Conservation (phyloP, 2,797 vertebrate genomes). For the Eutrigla gurnardus region DNA sequence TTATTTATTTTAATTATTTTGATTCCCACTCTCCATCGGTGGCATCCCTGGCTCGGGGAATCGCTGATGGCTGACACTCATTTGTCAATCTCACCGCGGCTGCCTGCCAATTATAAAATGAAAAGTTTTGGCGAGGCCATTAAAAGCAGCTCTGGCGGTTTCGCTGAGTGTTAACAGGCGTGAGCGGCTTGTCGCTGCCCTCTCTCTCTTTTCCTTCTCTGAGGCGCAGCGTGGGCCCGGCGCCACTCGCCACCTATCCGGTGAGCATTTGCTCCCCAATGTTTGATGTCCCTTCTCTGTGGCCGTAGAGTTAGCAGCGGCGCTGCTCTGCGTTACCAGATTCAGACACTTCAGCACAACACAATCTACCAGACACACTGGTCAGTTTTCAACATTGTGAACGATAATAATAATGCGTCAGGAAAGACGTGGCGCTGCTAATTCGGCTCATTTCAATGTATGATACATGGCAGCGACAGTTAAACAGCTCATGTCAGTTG, state of each 20-base stretch:
- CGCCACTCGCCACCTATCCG: conserved; percentile 43
- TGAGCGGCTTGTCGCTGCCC: conserved; percentile 42
- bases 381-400: conserved; percentile 10
- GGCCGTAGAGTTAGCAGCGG: conserved; percentile 36
- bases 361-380: conserved; percentile 4
- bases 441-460: conserved; percentile 33
- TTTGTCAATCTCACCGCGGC: conserved; percentile 82
- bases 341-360: conserved; percentile 51
- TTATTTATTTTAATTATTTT: conserved; percentile 89
- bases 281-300: conserved; percentile 60
- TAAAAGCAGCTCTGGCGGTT: conserved; percentile 77
- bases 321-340: conserved; percentile 27
- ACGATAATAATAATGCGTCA: conserved; percentile 17
- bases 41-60: conserved; percentile 73
- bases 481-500: neutral
- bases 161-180: conserved; percentile 72
- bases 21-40: conserved; percentile 77
- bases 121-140: conserved; percentile 83
- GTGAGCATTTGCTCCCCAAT: conserved; percentile 37
- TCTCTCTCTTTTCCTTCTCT: conserved; percentile 10
- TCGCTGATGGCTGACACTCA: conserved; percentile 83
- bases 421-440: conserved; percentile 20
- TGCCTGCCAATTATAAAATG: conserved; percentile 84
- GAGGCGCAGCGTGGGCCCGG: conserved; percentile 12
- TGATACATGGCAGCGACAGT: neutral